phyloP scores from a whole-genome alignment of 2,888 invertebrate species.

The Diaphora mendica region DNA sequence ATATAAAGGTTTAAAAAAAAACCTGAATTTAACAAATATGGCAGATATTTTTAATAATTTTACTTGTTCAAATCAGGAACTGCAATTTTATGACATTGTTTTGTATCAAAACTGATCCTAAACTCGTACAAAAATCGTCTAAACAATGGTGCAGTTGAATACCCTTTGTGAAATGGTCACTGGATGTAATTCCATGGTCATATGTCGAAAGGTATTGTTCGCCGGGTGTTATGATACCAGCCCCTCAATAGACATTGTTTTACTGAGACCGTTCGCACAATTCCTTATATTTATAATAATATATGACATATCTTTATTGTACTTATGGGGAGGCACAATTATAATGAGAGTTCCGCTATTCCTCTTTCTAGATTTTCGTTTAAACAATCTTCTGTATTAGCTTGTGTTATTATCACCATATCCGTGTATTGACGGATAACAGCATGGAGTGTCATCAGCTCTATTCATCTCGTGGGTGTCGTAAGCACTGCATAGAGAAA shows the following conservation, averaged over 20 bases:
- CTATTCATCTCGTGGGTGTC: no score
- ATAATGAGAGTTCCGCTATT: not conserved
- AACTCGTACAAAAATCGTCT: conserved; percentile 8
- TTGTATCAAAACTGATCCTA: not conserved
- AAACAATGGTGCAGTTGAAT: conserved; percentile 21
- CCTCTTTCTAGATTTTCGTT: no score
- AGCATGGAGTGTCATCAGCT: no score
- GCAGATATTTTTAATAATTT: no score
- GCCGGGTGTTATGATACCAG: conserved; percentile 36
- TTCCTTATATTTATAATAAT: conserved; percentile 43
- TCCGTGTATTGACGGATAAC: no score
- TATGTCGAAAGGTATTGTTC: conserved; percentile 18
- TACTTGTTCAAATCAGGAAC: not conserved
- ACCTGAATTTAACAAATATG: no score
- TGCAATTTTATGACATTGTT: not conserved
- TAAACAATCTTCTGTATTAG: not conserved
- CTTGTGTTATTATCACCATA: not conserved
- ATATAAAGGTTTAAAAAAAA: no score
- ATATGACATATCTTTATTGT: conserved; percentile 35
- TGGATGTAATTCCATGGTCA: conserved; percentile 6
- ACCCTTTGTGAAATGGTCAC: conserved; percentile 22
- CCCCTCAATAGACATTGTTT: conserved; percentile 45
- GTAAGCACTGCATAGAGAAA: no score
- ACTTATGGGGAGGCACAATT: conserved; percentile 8
- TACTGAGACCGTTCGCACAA: conserved; percentile 38